Evolutionary conservation across 35 echinoderm and acorn worm genomes (phyloP).

Genomic region (Apostichopus japonicus): DNA sequence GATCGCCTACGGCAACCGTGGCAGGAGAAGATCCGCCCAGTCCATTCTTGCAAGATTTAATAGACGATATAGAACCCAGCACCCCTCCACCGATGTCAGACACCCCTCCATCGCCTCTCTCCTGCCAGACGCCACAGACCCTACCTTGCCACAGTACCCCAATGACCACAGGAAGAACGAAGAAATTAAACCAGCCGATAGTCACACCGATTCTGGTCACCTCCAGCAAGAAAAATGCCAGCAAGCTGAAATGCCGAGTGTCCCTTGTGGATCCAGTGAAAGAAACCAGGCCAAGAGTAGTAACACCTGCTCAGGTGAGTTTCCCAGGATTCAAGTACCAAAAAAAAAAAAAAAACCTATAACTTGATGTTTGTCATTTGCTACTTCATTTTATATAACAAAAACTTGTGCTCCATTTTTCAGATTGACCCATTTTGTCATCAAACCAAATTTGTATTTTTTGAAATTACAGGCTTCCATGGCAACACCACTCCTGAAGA

Average conservation of each 20-base stretch:
- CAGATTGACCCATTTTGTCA: neutral
- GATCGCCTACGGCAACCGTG: neutral
- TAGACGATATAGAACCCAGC: slow-evolving; percentile 23
- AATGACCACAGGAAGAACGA: neutral
- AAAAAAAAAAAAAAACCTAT: neutral
- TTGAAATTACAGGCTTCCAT: slow-evolving; percentile 28
- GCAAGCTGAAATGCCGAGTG: slow-evolving; percentile 19
- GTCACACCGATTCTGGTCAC: slow-evolving; percentile 49
- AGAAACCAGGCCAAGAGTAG: neutral
- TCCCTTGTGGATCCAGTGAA: neutral
- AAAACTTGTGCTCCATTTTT: neutral
- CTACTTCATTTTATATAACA: neutral
- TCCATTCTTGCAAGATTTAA: slow-evolving; percentile 41
- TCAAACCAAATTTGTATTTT: neutral
- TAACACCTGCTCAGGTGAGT: slow-evolving; percentile 31
- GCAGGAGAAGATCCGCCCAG: slow-evolving; percentile 35
- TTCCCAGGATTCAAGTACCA: neutral
- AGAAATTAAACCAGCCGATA: neutral
- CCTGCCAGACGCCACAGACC: neutral
- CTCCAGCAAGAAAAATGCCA: neutral
- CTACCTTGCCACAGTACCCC: slow-evolving; percentile 41
- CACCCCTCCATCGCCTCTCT: neutral
- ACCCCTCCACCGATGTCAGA: neutral
- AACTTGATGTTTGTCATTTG: neutral
- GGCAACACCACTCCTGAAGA: slow-evolving; percentile 55